Base-by-base conservation (phyloP, 2,797 vertebrate genomes). In the Bovichtus variegatus region DNA sequence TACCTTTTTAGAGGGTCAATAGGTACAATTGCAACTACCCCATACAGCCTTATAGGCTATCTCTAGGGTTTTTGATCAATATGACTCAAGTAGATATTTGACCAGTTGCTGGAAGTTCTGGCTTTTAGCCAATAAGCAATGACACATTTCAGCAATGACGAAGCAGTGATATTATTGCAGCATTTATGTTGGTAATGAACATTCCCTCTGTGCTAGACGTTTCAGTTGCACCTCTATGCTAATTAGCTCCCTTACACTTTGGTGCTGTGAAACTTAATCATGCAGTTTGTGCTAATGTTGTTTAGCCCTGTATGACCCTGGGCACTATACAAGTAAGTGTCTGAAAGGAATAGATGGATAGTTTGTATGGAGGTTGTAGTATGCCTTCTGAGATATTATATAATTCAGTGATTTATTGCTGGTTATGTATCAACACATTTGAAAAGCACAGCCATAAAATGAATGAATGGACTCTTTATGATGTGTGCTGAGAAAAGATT, bases 1-100 rank as follows among this genome's bases (percentile, higher is more conserved):
- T 68, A 71, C 46, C 53, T 69, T 76, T 78, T 72, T 27, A 70
- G 21, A 38, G 27, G 34, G 38, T 57, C 76, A 78, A 46, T 71
- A 27, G 62, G 50, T 76, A 64, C 58, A 70, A 59, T 57, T 76
- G 47, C 25, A 63, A n/a, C 74, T 50, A 34, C 4, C 44, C 12
- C 36, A 41, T 31, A 44, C 59, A 40, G 50, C 50, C 27, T 23
- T 13, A 15, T 13, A 38, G 25, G 47, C 6, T 2, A 50, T 71
- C 71, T 81, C 57, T 2, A 2, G 59, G 59, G 51, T n/a, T 49
- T 75, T 38, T 50, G 29, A 53, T 83, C 80, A 58, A 36, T 74
- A 44, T 60, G 41, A 58, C 18, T 73, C 55, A 70, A 55, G 61
- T 47, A 57, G 21, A 68, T 78, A 34, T 66, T 78, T 47, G 21